A percentile compares a stretch with the other conserved stretches of the same genome.
phyloP scores from a whole-genome alignment of 2,888 invertebrate species.

The Dryadula phaetusa region DNA sequence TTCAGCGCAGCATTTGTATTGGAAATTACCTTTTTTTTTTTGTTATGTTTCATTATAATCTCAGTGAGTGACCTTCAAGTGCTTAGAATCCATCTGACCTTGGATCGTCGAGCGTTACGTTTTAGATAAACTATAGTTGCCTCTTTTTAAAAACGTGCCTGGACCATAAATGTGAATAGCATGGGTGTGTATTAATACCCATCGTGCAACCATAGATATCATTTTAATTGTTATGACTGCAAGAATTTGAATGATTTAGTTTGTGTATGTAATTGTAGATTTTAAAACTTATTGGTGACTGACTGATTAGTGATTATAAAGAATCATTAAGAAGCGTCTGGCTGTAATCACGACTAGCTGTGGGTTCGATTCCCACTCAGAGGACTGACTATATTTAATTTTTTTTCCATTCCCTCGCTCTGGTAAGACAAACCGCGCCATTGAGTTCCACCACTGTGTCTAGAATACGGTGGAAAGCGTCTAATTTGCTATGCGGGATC shows the following conservation, averaged over 20 bases:
- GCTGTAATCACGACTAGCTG: no score
- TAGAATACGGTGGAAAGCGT: no score
- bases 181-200: not conserved
- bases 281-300: no score
- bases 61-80: slow-evolving; percentile 25
- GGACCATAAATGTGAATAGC: slow-evolving; percentile 9
- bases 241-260: not conserved
- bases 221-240: not conserved
- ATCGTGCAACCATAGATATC: not conserved
- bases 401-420: no score
- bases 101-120: not conserved
- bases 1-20: slow-evolving; percentile 20
- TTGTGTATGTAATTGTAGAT: no score
- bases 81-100: slow-evolving; percentile 20
- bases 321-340: no score
- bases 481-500: no score
- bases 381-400: no score
- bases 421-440: no score
- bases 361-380: no score
- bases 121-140: slow-evolving; percentile 8
- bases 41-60: slow-evolving; percentile 28
- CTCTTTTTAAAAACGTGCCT: slow-evolving; percentile 14
- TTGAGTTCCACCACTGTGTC: no score
- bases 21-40: slow-evolving; percentile 19
- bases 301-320: no score